Base-by-base conservation (phyloP, 2,797 vertebrate genomes). In the Acestrorhynchus altus region DNA sequence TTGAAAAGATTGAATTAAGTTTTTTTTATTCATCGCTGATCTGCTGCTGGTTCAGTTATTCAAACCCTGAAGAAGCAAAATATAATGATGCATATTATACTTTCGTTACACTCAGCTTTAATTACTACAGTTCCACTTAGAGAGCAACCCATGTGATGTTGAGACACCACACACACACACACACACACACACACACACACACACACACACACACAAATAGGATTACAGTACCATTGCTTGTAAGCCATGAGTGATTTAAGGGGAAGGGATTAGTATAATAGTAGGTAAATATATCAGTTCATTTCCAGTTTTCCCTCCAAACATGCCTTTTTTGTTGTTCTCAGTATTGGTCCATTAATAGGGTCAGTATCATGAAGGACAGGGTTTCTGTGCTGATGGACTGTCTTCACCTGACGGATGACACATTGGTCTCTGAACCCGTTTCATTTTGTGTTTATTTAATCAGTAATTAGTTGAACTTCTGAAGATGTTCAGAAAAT, bases 191-290 rank as follows among this genome's bases (percentile, higher is more conserved):
- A 52, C 66, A 52, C 24, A 31, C 66, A 69, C 47, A 52, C 20
- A 40, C 46, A 69, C 66, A 80, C 69, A 20, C 66, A 72, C 44
- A n/a, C 46, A 71, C 40, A 77, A 54, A 72, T 5, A 68, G 61
- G 71, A 72, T 74, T 77, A 80, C 13, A 77, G 60, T 16, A 16
- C n/a, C 52, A 56, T 26, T 80, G 70, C 20, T 24, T 26, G 18
- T 49, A 52, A 44, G 59, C 24, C 8, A 46, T 24, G 20, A 26
- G 24, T 65, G 44, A 65, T 72, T 77, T 24, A 26, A 67, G 54
- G 63, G 31, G 42, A 47, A 78, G 49, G 39, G 46, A 44, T 78
- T 46, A 52, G 69, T 46, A 26, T 52, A 8, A 47, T 60, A 44
- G 40, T 22, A 20, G 65, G 39, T 46, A 42, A 65, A 42, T 65